Conservation (phyloP, 2,113 vertebrate species). For the Pedetes capensis region DNA sequence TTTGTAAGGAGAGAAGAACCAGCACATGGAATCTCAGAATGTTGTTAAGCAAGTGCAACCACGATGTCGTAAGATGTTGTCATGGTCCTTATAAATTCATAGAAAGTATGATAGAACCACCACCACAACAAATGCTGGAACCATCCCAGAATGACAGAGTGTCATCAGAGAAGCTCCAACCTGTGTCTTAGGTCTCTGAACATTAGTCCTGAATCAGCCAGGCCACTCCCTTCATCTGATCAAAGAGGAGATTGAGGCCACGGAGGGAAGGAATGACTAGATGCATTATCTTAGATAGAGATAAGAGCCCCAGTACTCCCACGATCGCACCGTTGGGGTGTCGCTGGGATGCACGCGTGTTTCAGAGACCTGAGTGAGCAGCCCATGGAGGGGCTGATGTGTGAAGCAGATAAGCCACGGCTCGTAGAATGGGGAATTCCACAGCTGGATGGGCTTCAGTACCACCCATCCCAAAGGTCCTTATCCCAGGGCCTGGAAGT, state of each 20-base stretch:
- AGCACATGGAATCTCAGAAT: not conserved
- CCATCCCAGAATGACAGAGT: not conserved
- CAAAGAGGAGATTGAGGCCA: not conserved
- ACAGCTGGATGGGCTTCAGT: not conserved
- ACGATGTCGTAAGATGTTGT: too few relatives aligned
- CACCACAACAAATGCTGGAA: too few relatives aligned
- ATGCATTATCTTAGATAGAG: not conserved
- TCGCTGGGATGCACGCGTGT: rapidly evolving
- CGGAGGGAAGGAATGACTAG: not conserved
- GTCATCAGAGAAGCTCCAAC: not conserved
- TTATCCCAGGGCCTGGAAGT: not conserved
- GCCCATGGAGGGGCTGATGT: not conserved
- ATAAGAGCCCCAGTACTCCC: too few relatives aligned
- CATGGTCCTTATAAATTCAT: not conserved
- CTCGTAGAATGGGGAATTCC: not conserved
- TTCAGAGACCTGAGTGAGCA: too few relatives aligned
- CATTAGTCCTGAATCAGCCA: not conserved
- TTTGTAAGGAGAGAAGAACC: not conserved
- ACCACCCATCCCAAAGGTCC: not conserved
- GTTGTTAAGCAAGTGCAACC: not conserved
- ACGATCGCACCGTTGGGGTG: rapidly evolving
- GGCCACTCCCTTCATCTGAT: not conserved
- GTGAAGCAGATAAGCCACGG: rapidly evolving
- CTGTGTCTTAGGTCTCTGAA: not conserved
- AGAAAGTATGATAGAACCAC: rapidly evolving